These are phyloP conservation scores for Coremacera marginata DNA, from an alignment of 2,888 invertebrate genomes.

Conservation along the genomic window DNA sequence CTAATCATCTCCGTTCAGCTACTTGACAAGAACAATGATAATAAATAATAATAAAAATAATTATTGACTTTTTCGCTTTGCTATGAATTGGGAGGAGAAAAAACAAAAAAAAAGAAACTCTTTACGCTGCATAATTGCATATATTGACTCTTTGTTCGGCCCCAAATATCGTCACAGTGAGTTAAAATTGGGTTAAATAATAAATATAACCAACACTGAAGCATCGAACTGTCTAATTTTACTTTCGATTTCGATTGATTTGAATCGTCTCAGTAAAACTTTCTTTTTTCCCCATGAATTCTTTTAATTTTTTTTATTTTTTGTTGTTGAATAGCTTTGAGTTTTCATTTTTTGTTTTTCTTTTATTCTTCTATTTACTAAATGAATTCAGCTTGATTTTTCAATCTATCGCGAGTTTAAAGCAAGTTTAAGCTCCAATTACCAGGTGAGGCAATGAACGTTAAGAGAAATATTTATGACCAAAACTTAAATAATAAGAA, in stretches of 20 bases:
- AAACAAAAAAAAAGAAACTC: not conserved
- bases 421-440: constrained; percentile 27
- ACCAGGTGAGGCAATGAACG: constrained; percentile 12
- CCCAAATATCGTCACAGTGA: not conserved
- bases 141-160: not conserved
- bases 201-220: not conserved
- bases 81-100: no score
- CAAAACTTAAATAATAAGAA: not conserved
- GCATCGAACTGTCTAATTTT: not conserved
- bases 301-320: not conserved
- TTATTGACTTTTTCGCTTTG: not conserved
- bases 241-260: constrained; percentile 6
- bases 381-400: not conserved
- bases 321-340: not conserved
- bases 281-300: not conserved
- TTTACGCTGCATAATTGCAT: not conserved
- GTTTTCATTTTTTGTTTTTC: not conserved
- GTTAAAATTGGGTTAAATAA: constrained; percentile 15
- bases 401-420: not conserved
- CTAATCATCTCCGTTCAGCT: not conserved
- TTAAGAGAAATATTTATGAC: not conserved
- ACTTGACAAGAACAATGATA: not conserved
- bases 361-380: not conserved
- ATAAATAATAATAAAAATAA: not conserved
- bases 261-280: not conserved